These are phyloP conservation scores for Cherax destructor DNA, from an alignment of 1,140 invertebrate species.

Conservation along the genomic window DNA sequence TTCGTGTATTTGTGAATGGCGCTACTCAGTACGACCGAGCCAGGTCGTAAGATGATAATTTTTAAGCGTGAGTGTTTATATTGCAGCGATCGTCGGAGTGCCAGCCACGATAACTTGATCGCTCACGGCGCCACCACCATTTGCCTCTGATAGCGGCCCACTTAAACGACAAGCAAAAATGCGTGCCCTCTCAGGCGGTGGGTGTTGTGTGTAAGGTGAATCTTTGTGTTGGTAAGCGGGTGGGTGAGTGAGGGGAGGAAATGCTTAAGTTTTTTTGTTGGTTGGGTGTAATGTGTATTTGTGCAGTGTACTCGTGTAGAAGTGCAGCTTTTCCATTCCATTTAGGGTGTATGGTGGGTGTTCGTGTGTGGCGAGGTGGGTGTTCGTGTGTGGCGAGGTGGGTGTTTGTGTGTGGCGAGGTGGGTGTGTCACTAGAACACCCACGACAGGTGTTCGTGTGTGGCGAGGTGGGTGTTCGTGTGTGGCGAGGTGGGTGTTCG, in stretches of 20 bases:
- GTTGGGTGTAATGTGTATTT: no score
- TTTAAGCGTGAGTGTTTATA: not conserved
- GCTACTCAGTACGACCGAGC: no score
- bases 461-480: no score
- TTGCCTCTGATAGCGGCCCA: conserved; percentile 16
- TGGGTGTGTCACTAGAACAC: no score
- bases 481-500: no score
- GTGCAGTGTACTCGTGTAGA: no score
- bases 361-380: not conserved
- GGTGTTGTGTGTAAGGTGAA: not conserved
- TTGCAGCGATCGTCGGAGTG: not conserved
- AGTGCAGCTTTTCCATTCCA: not conserved
- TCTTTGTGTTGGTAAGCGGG: not conserved
- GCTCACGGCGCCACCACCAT: conserved; percentile 37
- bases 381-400: no score
- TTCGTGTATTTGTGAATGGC: no score
- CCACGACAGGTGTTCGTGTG: no score
- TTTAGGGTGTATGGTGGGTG: not conserved
- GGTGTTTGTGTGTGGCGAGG: no score
- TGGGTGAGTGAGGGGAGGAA: no score
- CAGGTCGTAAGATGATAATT: not conserved
- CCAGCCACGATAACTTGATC: conserved; percentile 24
- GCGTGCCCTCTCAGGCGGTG: not conserved
- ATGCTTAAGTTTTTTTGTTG: no score
- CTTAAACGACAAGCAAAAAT: conserved; percentile 14